phyloP scores from a whole-genome alignment of 2,888 invertebrate species.

The Drosophila antonietae region DNA sequence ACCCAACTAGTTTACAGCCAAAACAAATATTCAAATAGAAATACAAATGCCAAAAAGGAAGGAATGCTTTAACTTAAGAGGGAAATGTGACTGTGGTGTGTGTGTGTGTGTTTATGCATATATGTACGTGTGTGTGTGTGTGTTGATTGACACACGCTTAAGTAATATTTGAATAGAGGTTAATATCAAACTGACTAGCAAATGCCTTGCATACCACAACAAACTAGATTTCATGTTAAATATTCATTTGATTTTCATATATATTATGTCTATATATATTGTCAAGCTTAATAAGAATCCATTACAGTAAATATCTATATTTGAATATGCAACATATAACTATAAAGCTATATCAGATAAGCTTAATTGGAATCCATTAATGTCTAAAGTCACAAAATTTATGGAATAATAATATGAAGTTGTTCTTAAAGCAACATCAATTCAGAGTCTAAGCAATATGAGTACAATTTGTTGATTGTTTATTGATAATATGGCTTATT shows the following conservation, averaged over 20 bases:
- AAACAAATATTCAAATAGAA: slow-evolving; percentile 50
- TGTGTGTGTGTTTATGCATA: neutral
- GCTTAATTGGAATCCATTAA: too few species aligned
- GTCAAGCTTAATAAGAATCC: too few species aligned
- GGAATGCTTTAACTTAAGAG: slow-evolving; percentile 19
- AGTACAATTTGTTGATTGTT: too few species aligned
- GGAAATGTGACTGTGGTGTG: neutral
- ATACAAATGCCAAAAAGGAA: slow-evolving; percentile 18
- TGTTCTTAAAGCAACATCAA: neutral
- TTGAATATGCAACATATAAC: too few species aligned
- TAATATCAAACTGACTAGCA: neutral
- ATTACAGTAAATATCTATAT: too few species aligned
- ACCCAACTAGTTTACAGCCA: slow-evolving; percentile 22
- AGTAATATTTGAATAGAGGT: slow-evolving; percentile 71
- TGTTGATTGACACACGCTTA: slow-evolving; percentile 49
- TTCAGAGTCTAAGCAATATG: neutral
- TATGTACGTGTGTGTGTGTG: neutral
- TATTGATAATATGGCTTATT: neutral
- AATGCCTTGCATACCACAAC: neutral
- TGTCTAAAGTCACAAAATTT: too few species aligned
- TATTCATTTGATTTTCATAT: too few species aligned
- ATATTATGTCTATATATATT: too few species aligned
- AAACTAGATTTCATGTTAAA: too few species aligned
- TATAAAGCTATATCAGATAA: neutral
- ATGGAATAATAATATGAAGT: too few species aligned